Evolutionary conservation across 2,888 invertebrate species (phyloP), one percentile per base, ranked within the genome.

Genomic region (Plagodis dolabraria): DNA sequence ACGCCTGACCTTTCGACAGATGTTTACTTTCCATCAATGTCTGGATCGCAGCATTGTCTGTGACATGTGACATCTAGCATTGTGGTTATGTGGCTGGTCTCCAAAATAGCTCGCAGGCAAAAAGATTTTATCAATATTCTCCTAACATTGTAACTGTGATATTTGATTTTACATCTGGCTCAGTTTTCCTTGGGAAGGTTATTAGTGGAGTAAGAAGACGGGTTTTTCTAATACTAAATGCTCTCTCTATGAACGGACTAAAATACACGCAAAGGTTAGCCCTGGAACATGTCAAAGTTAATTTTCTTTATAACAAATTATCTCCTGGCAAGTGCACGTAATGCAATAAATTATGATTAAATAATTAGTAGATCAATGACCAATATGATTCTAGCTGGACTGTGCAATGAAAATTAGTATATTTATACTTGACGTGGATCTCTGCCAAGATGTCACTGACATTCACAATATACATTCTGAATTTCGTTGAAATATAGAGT

Each of bases 371-470:
- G 83, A 85, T 82, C 85, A 82, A 80, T 89, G 80, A 85, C 81
- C 84, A 87, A 85, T 86, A 80, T 80, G 79, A 84, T 84, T 85
- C 83, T 85, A 81, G 82, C 83, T 85, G 81, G 82, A 83, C 84
- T 76, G 84, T 83, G 87, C 79, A 85, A 79, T 80, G 75, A 85
- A 89, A 85, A 86, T 87, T 85, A 74, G 83, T 87, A 82, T 88
- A 92, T 89, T 88, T 91, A 92, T 89, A 89, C 82, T 82, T 82
- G 73, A 77, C 63, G 79, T 90, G 92, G 92, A 90, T 75, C 79
- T 70, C 70, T 89, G 92, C 92, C 92, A 92, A 91, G 82, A 87
- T 86, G 88, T 87, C 87, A 86, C 81, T 85, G 87, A 89, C 90
- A 89, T 87, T 74, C 83, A 60, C 56, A 50, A 60, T 70, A 65